A percentile compares a stretch with the other conserved stretches of the same genome.
These are phyloP conservation scores for Enteromius treurensis DNA, from an alignment of 2,797 vertebrate species.

Conservation along the genomic window DNA sequence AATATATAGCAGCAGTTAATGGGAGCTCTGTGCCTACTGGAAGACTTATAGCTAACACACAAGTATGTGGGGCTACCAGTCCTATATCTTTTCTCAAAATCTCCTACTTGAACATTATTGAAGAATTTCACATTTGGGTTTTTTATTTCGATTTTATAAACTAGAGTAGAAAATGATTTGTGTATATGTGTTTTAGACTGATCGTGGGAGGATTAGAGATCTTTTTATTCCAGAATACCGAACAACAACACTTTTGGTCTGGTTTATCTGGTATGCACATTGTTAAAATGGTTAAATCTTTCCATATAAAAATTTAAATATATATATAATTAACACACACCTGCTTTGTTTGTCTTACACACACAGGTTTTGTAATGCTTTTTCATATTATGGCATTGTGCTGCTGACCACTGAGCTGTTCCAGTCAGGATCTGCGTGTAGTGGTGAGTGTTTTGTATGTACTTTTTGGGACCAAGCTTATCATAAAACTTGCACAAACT, in stretches of 20 bases:
- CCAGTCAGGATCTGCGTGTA: slow-evolving; percentile 84
- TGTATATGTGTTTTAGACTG: slow-evolving; percentile 72
- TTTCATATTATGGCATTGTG: slow-evolving; percentile 90
- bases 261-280: slow-evolving; percentile 87
- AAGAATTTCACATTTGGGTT: not conserved
- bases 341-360: not conserved
- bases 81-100: not conserved
- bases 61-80: slow-evolving; percentile 70
- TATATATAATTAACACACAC: no score
- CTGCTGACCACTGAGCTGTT: slow-evolving; percentile 91
- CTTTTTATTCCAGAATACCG: slow-evolving; percentile 84
- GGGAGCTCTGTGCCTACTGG: slow-evolving; percentile 83
- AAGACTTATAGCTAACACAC: slow-evolving; percentile 76
- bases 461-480: not conserved
- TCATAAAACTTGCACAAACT: not conserved
- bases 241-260: slow-evolving; percentile 87
- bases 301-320: not conserved
- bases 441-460: slow-evolving; percentile 75
- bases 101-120: not conserved
- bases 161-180: not conserved
- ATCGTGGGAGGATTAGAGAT: slow-evolving; percentile 83
- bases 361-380: slow-evolving; percentile 88
- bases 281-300: not conserved
- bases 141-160: not conserved
- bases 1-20: slow-evolving; percentile 84